Percentiles rank a stretch among this genome's conserved stretches.
Evolutionary conservation across 2,797 vertebrate species (phyloP).

Genomic region (Epinephelus coioides): DNA sequence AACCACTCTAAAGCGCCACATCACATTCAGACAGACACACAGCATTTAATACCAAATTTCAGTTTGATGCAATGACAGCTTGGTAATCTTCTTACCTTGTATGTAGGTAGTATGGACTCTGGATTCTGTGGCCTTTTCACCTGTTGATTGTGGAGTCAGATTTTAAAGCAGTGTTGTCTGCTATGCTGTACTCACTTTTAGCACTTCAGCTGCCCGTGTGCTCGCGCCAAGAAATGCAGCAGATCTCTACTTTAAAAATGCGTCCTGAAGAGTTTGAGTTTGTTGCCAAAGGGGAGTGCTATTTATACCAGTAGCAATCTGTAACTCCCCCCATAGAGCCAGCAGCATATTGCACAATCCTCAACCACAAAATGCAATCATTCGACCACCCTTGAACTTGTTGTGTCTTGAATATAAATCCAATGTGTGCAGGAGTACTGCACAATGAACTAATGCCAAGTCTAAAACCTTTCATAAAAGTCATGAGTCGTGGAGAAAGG

Average conservation of each 20-base stretch:
- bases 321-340: neutral
- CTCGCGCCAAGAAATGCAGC: neutral
- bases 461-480: too few species aligned
- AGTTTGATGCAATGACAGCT: neutral
- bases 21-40: neutral
- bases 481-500: too few species aligned
- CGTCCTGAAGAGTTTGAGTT: neutral
- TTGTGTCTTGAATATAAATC: neutral
- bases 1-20: neutral
- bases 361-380: neutral
- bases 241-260: neutral
- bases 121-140: neutral
- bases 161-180: neutral
- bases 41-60: neutral
- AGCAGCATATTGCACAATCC: constrained; percentile 20
- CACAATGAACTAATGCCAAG: too few species aligned
- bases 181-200: neutral
- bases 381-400: neutral
- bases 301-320: neutral
- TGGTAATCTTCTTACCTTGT: constrained; percentile 34
- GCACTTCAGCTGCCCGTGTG: neutral
- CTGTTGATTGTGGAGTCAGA: neutral
- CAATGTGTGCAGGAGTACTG: neutral
- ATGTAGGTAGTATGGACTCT: neutral
- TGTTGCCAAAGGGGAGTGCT: neutral